Evolutionary conservation across 2,113 vertebrate genomes (phyloP), one percentile per base, ranked within the genome.

Genomic region (Galbula dea): DNA sequence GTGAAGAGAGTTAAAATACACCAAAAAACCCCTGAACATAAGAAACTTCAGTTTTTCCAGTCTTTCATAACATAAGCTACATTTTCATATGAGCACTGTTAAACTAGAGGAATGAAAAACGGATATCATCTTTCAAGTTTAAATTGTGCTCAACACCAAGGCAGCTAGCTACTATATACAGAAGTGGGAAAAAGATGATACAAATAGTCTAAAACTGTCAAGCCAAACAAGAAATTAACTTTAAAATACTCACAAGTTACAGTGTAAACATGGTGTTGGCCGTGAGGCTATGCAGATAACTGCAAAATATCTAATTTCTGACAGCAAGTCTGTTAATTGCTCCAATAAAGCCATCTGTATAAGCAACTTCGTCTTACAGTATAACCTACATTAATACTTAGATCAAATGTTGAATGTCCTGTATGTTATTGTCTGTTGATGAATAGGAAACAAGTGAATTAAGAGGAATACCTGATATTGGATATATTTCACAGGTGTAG

Each of bases 401-500:
- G 5, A 57, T 37, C 18, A 49, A 76, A 63, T 59, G 67, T 54
- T 30, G 18, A 57, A 59, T 13, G 3, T 20, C 34, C 22, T 46
- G 27, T 23, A 62, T 9, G 55, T 34, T 30, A 69, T 15, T 69
- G 59, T 36, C 46, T 81, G 24, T 19, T 52, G 26, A 84, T 66
- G 91, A 91, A 76, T 12, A 72, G 1, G 1, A 59, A 90, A 62
- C 6, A 57, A 75, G 43, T 30, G 6, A 72, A 78, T 34, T 46
- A 34, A 29, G 18, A 83, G 5, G 7, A 82, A 58, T 98, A 99
- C 99, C 99, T 97, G 99, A 99, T 74, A 99, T 99, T 51, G 99
- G 99, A 95, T 99, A 99, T 94, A 99, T 99, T 94, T 99, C 99
- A 97, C 99, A 99, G 75, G 99, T 99, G 97, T 99, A 99, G 93